Percentiles rank a stretch among this genome's conserved stretches.
phyloP scores from a whole-genome alignment of 1,140 invertebrate species.

The Bombus balteatus region DNA sequence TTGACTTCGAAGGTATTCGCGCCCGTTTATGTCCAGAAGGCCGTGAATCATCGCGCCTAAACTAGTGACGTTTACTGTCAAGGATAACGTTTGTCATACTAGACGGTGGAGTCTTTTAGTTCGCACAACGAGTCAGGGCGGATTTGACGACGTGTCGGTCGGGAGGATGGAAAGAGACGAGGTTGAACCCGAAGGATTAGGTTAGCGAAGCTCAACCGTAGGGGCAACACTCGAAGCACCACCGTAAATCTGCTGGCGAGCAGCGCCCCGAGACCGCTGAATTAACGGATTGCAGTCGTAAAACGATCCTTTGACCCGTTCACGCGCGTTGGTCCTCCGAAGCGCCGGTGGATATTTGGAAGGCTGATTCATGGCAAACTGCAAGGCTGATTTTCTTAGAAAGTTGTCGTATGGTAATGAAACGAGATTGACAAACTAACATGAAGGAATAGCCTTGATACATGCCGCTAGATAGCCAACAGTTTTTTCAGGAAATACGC shows the following conservation, averaged over 20 bases:
- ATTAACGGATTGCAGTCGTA: constrained; percentile 69
- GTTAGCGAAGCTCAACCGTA: constrained; percentile 28
- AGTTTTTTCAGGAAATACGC: too few species aligned
- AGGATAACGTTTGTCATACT: constrained; percentile 78
- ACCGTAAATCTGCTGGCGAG: constrained; percentile 65
- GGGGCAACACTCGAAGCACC: constrained; percentile 48
- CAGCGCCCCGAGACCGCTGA: constrained; percentile 52
- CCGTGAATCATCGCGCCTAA: constrained; percentile 75
- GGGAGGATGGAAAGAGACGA: neutral
- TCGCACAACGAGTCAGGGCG: constrained; percentile 44
- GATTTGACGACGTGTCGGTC: constrained; percentile 47
- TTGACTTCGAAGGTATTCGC: constrained; percentile 45
- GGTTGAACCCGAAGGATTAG: neutral
- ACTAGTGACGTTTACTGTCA: constrained; percentile 78
- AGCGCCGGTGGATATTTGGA: neutral
- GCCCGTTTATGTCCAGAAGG: constrained; percentile 53
- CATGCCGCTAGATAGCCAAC: too few species aligned
- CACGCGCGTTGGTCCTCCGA: neutral
- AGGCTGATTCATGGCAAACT: constrained; percentile 42
- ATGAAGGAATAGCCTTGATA: too few species aligned
- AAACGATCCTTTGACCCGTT: constrained; percentile 46
- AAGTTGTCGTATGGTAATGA: neutral
- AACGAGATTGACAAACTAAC: too few species aligned
- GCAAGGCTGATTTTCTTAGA: constrained; percentile 52
- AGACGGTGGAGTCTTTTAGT: constrained; percentile 60